These are phyloP conservation scores for Heliconius erato DNA, from an alignment of 2,888 invertebrate genomes.

Conservation along the genomic window DNA sequence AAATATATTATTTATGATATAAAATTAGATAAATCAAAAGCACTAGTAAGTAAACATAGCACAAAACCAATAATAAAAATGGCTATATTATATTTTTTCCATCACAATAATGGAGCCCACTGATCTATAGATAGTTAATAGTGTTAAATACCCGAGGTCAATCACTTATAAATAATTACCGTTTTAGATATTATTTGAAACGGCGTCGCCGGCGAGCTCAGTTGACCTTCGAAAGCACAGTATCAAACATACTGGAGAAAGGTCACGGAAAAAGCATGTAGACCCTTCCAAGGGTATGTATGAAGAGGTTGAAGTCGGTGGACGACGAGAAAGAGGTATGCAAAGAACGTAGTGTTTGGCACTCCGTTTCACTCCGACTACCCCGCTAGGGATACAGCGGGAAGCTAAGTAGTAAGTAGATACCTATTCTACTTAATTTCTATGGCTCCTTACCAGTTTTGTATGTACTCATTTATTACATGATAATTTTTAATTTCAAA, in stretches of 20 bases:
- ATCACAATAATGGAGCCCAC: neutral
- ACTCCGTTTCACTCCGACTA: too few relatives aligned
- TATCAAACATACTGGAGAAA: too few relatives aligned
- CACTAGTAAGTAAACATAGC: conserved; percentile 3
- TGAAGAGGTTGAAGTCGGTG: too few relatives aligned
- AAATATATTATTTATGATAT: neutral
- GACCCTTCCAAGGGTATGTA: too few relatives aligned
- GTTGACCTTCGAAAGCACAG: too few relatives aligned
- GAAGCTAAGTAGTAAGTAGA: too few relatives aligned
- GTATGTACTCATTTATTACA: neutral
- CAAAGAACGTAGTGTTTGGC: too few relatives aligned
- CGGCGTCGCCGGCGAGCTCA: too few relatives aligned
- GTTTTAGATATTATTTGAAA: neutral
- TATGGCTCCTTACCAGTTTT: neutral
- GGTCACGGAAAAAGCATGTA: too few relatives aligned
- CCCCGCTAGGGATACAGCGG: too few relatives aligned
- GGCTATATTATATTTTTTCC: neutral
- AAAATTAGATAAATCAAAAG: neutral
- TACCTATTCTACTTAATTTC: neutral
- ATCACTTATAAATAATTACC: neutral
- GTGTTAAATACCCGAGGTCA: neutral
- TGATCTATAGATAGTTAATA: conserved; percentile 1
- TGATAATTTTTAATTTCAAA: conserved; percentile 3
- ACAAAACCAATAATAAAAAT: conserved; percentile 11
- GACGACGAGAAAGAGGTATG: too few relatives aligned